Base-by-base conservation (phyloP, 1,140 invertebrate species). In the Callitettix versicolor region DNA sequence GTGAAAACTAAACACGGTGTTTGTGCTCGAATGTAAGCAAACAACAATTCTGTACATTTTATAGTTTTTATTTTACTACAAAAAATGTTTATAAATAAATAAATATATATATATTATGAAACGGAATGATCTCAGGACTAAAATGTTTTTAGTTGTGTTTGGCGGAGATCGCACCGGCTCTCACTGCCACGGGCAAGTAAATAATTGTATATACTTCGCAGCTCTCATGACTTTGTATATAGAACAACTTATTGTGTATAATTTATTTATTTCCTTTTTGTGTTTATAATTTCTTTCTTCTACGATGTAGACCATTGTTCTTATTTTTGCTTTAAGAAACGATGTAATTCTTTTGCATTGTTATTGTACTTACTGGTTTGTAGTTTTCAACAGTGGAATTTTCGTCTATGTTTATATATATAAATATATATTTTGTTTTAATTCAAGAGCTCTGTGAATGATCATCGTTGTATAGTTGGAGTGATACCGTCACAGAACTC, bases 241-340 rank as follows among this genome's bases (percentile, higher is more conserved):
- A 53, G 17, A 21, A 40, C n/a, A 48, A 43, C 21, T 44, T 55
- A 49, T 55, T 55, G 54, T 49, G 26, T 55, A 55, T 55, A 55
- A 55, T 55, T 55, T 55, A 55, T 55, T 55, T 55, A 55, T 55
- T 55, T 49, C 54, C 30, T 49, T 17, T 55, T 55, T 55, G 53
- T 53, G 51, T 55, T 55, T 24, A 55, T 43, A 48, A 22, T 40
- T 40, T 41, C 43, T 22, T 15, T 44, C 43, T 49, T 47, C 34
- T 49, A 49, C 30, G 11, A 26, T 30, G 26, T 30, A 30, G 26
- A 30, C 9, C 30, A 33, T 33, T 33, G 47, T 26, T 3, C 17
- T 26, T 15, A 15, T 33, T 33, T 26, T 49, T 49, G 15, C 21
- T 33, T 49, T 26, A 30, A 30, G 24, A 21, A 21, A 17, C 17